Conservation (phyloP, 2,888 invertebrate species). For the Hydraecia micacea region DNA sequence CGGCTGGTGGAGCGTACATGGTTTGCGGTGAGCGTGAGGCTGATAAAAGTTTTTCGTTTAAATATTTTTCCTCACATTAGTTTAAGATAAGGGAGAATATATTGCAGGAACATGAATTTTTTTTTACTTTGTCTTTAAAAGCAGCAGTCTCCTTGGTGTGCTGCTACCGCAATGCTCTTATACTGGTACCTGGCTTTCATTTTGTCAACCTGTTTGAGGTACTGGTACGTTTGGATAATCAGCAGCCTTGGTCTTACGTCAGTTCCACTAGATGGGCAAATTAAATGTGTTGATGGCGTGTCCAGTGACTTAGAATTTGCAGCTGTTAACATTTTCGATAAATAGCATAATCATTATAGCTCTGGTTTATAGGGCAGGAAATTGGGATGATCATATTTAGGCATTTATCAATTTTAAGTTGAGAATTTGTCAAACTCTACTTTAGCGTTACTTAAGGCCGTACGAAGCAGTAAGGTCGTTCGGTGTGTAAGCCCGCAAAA, state of each 20-base stretch:
- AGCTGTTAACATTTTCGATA: neutral
- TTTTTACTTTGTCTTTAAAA: neutral
- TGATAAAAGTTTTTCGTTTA: conserved; percentile 47
- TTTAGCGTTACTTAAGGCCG: neutral
- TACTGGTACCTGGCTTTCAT: too few species aligned
- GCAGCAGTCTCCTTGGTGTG: neutral
- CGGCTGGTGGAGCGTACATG: conserved; percentile 25
- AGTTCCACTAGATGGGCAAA: neutral
- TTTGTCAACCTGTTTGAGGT: neutral
- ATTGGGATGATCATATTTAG: neutral
- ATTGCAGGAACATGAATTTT: conserved; percentile 6
- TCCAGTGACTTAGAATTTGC: neutral
- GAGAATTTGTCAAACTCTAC: neutral
- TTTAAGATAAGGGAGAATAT: conserved; percentile 6
- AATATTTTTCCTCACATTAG: conserved; percentile 11
- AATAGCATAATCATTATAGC: neutral
- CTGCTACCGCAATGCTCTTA: neutral
- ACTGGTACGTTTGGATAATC: neutral
- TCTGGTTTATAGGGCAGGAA: neutral
- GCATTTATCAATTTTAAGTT: neutral
- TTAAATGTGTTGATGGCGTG: neutral
- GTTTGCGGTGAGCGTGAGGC: neutral
- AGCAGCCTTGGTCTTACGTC: neutral
- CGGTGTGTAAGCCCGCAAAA: neutral
- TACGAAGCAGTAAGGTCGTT: too few species aligned